Conservation (phyloP, 35 echinoderm and acorn worm species). For the Ptychodera flava region DNA sequence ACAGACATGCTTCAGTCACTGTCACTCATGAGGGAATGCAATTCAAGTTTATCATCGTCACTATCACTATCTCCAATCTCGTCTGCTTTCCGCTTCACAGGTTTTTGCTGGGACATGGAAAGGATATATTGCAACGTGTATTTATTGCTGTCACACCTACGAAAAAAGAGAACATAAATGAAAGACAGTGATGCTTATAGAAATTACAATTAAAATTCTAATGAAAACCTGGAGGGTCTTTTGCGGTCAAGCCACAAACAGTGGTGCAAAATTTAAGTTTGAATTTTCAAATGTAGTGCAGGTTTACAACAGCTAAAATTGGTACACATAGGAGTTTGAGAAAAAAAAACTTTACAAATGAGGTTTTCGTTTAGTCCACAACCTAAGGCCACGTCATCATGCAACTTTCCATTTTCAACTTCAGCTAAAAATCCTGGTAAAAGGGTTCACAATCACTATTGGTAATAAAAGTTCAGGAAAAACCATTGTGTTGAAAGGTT, state of each 20-base stretch:
- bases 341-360: neutral
- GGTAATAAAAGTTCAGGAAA: no score
- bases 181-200: neutral
- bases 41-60: no score
- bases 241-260: slow-evolving; percentile 3
- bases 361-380: no score
- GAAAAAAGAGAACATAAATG: slow-evolving; percentile 3
- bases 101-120: slow-evolving; percentile 36
- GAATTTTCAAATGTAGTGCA: neutral
- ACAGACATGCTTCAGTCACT: no score
- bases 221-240: neutral
- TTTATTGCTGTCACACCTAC: slow-evolving; percentile 66
- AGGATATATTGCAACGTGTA: slow-evolving; percentile 62
- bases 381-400: no score
- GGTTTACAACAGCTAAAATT: slow-evolving; percentile 14
- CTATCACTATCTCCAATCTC: neutral
- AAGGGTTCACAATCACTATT: no score
- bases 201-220: neutral
- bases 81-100: slow-evolving; percentile 19
- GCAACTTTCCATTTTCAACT: no score
- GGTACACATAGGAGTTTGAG: neutral
- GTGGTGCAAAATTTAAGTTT: neutral
- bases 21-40: no score
- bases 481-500: no score
- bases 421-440: no score